Evolutionary conservation across 2,797 vertebrate genomes (phyloP), one percentile per base, ranked within the genome.

Genomic region (Oreochromis grahami): DNA sequence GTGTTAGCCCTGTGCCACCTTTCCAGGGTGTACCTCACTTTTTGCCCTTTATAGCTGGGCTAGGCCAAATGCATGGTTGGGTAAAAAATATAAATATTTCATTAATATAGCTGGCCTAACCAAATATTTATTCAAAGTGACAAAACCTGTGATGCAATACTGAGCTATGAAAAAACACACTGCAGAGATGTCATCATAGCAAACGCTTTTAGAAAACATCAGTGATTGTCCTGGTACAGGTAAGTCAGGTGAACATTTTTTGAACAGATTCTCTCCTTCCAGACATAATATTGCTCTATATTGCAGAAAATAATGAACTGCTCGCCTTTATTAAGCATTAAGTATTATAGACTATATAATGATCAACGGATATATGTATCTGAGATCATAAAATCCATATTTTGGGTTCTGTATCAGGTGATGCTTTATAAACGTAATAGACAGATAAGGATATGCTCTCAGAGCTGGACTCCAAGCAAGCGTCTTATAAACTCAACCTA

Each of bases 61-160:
- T 41, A 4, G 7, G 19, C n/a, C n/a, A 68, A 41, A 68, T 24
- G 0, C 0, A 68, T 15, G 36, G n/a, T 15, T 41, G 12, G 63
- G 12, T 41, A 38, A 41, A 41, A 38, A 4, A n/a, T 34, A 60
- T 60, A 60, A 34, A 60, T 7, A 36, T 5, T 34, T 12, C 2
- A n/a, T 7, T 65, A 65, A 65, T 65, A 65, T 65, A 38, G 11
- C 60, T 38, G 34, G 7, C 38, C 8, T 8, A 24, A n/a, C n/a
- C 38, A 0, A 68, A 38, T 8, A 68, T 41, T 41, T 24, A 68
- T 43, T 68, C 63, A 1, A 68, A 68, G 3, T 68, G 36, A 68
- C 2, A 1, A 43, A 68, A 24, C 5, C 3, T 41, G n/a, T 43
- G 63, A 68, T 68, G 36, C 8, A 68, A 4, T 1, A 24, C 7